A percentile compares a stretch with the other conserved stretches of the same genome.
Evolutionary conservation across 1,140 invertebrate genomes (phyloP).

Genomic region (Trachelipus rathkii): DNA sequence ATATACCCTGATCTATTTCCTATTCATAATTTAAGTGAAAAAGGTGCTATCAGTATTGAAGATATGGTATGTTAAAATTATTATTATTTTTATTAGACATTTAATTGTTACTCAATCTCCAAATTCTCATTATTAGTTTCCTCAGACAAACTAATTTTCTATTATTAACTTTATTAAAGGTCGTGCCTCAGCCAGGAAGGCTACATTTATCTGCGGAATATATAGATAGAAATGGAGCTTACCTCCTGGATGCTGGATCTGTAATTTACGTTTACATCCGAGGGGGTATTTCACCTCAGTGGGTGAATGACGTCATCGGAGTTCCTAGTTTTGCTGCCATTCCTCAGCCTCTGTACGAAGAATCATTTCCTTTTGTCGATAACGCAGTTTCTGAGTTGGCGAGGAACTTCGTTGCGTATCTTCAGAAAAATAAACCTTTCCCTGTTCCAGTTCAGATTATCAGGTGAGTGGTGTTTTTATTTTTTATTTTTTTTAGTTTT

Average conservation of each 20-base stretch:
- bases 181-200: slow-evolving; percentile 53
- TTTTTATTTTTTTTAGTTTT: too few species aligned
- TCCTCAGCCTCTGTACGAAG: slow-evolving; percentile 53
- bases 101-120: too few species aligned
- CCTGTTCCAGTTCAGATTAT: slow-evolving; percentile 14
- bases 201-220: slow-evolving; percentile 64
- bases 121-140: not conserved
- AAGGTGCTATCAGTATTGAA: slow-evolving; percentile 50
- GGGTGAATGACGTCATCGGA: slow-evolving; percentile 61
- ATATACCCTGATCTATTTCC: slow-evolving; percentile 93
- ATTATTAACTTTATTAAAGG: slow-evolving; percentile 16
- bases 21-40: slow-evolving; percentile 69
- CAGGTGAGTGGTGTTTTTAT: not conserved
- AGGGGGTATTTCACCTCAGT: slow-evolving; percentile 67
- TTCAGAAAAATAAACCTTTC: slow-evolving; percentile 17
- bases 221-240: slow-evolving; percentile 82
- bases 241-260: slow-evolving; percentile 82
- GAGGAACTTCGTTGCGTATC: slow-evolving; percentile 3
- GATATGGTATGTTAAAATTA: slow-evolving; percentile 48
- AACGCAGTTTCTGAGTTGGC: not conserved
- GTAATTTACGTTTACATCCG: slow-evolving; percentile 83
- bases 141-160: not conserved
- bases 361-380: slow-evolving; percentile 60
- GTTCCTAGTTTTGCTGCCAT: slow-evolving; percentile 58
- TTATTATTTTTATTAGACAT: too few species aligned